Percentiles rank a stretch among this genome's conserved stretches.
These are phyloP conservation scores for Palaemon carinicauda DNA, from an alignment of 1,140 invertebrate species.

Conservation along the genomic window DNA sequence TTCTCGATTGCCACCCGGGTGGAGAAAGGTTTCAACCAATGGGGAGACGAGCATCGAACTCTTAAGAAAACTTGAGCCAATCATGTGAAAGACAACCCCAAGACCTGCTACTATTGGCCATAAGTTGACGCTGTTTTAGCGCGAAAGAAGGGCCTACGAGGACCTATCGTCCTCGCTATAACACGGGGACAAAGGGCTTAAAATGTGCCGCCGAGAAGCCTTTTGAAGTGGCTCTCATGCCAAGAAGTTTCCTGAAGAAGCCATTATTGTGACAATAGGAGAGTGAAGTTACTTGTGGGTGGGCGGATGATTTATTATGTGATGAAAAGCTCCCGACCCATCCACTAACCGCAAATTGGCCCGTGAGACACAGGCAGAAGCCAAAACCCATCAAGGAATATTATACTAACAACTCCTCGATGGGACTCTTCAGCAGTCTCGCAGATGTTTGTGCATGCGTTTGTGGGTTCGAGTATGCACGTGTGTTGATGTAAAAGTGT, in stretches of 20 bases:
- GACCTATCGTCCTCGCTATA: neutral
- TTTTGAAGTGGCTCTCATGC: constrained; percentile 19
- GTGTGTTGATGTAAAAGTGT: no score
- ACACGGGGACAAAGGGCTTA: neutral
- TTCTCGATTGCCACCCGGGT: constrained; percentile 42
- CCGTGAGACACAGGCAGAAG: constrained; percentile 22
- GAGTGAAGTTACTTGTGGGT: constrained; percentile 55
- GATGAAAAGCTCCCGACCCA: constrained; percentile 54
- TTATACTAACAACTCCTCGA: no score
- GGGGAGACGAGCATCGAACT: constrained; percentile 35
- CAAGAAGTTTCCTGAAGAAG: constrained; percentile 45
- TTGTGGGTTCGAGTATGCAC: no score
- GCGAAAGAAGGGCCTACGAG: constrained; percentile 20
- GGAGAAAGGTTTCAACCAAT: constrained; percentile 50
- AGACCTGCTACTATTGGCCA: constrained; percentile 54
- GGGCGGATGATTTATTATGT: constrained; percentile 56
- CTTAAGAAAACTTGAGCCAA: constrained; percentile 51
- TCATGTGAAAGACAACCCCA: constrained; percentile 46
- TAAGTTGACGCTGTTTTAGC: neutral
- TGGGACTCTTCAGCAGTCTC: no score
- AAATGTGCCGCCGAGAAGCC: neutral
- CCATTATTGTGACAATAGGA: constrained; percentile 57
- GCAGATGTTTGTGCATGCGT: no score
- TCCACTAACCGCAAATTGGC: constrained; percentile 55
- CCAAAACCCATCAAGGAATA: no score